These are phyloP conservation scores for Nymphalis polychloros DNA, from an alignment of 2,888 invertebrate species.

Conservation along the genomic window DNA sequence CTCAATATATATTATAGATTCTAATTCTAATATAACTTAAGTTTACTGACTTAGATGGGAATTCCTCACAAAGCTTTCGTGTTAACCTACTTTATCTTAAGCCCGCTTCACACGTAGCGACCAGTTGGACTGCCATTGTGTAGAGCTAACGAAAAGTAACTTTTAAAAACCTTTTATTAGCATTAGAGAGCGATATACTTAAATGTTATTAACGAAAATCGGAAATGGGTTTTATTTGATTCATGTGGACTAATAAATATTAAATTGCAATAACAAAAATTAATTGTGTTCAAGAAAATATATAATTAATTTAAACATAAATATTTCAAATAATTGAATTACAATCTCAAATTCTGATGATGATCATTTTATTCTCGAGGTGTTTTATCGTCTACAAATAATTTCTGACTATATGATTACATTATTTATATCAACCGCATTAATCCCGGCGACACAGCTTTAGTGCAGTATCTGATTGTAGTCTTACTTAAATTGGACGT, in stretches of 20 bases:
- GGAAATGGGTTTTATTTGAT: too few relatives aligned
- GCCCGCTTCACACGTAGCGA: neutral
- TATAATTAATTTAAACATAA: too few relatives aligned
- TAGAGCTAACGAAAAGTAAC: neutral
- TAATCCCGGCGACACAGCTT: neutral
- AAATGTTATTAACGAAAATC: too few relatives aligned
- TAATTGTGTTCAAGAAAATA: too few relatives aligned
- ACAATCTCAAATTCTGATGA: too few relatives aligned
- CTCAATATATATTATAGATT: neutral
- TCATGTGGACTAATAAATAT: too few relatives aligned
- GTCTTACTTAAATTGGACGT: neutral
- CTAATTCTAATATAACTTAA: slow-evolving; percentile 16
- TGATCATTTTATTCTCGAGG: too few relatives aligned
- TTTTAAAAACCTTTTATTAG: neutral
- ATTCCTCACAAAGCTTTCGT: slow-evolving; percentile 25
- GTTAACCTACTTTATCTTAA: slow-evolving; percentile 24
- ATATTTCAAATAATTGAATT: too few relatives aligned
- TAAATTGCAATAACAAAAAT: too few relatives aligned
- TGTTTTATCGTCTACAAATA: too few relatives aligned
- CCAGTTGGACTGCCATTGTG: neutral
- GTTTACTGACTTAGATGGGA: slow-evolving; percentile 25
- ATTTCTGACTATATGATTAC: too few relatives aligned
- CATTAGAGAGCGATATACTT: neutral
- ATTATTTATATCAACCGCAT: too few relatives aligned
- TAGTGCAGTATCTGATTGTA: neutral